Percentiles rank a stretch among this genome's conserved stretches.
These are phyloP conservation scores for sheep (Ovis aries) DNA, from an alignment of 2,113 vertebrate genomes.

Conservation along the genomic window ARS-UI_Ramb_v3.0 NC_056070.1:17126501-17127000, in stretches of 20 bases:
- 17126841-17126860: not conserved
- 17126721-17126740: not conserved
- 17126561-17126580: not conserved
- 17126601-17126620: not conserved
- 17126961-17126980: not conserved
- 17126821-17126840: not conserved
- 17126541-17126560: not conserved
- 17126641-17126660: not conserved
- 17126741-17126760: not conserved
- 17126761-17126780: not conserved
- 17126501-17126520: fast-evolving
- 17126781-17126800: not conserved
- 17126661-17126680: not conserved
- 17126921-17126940: not conserved
- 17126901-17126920: not conserved
- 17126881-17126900: not conserved
- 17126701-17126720: not conserved
- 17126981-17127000: not conserved
- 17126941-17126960: not conserved
- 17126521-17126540: not conserved
- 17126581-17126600: not conserved
- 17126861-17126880: not conserved
- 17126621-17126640: not conserved
- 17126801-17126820: not conserved
- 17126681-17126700: not conserved